These are phyloP conservation scores for Synergus umbraculus DNA, from an alignment of 2,888 invertebrate genomes.

Conservation along the genomic window DNA sequence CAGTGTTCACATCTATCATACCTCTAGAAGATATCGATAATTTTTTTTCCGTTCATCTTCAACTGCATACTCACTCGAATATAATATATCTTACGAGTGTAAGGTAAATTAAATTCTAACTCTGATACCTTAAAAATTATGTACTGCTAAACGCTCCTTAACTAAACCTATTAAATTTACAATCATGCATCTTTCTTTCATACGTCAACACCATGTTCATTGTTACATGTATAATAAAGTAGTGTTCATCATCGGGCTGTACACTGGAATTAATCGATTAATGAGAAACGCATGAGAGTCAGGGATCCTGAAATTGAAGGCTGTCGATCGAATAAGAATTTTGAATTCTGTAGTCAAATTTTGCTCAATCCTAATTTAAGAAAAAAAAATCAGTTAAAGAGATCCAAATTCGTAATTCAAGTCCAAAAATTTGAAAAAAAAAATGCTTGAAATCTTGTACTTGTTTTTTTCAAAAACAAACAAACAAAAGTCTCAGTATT, in stretches of 20 bases:
- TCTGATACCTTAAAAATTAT: not conserved
- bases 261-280: conserved; percentile 4
- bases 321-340: not conserved
- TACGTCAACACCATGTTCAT: not conserved
- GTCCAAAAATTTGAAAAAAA: not conserved
- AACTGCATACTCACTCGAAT: not conserved
- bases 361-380: not conserved
- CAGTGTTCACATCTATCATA: not conserved
- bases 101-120: conserved; percentile 1
- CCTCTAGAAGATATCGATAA: not conserved
- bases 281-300: too few species aligned
- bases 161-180: not conserved
- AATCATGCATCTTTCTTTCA: not conserved
- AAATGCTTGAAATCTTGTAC: not conserved
- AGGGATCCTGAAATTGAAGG: too few species aligned
- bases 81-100: not conserved
- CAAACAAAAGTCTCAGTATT: conserved; percentile 75
- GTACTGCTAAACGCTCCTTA: not conserved
- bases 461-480: conserved; percentile 49
- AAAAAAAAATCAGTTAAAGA: not conserved
- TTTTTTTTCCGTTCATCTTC: not conserved
- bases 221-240: conserved; percentile 5
- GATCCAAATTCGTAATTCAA: not conserved
- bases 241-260: conserved; percentile 11
- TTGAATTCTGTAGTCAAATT: not conserved